Evolutionary conservation across 2,797 vertebrate genomes (phyloP), one percentile per base, ranked within the genome.

Genomic region (Florisuga fusca): DNA sequence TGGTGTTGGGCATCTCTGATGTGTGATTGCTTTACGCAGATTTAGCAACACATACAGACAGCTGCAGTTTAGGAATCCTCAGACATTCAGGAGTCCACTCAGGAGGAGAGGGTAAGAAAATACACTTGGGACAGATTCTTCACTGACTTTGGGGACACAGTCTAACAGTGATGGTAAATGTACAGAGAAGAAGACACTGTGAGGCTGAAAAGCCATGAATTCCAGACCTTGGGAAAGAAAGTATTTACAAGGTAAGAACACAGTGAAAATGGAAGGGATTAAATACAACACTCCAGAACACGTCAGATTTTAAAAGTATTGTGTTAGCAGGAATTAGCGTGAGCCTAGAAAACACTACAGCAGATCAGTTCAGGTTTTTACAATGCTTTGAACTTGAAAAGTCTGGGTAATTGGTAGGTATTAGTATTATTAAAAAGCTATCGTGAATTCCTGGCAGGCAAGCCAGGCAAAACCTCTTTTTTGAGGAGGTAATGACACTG

Each of bases 301-400:
- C 15, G 78, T 73, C 63, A 58, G 62, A 50, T 68, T 45, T 58
- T 68, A 51, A 71, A 90, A 67, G 17, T 36, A 25, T 43, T 54
- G 15, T 7, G 0, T 66, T 92, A 77, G 54, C 50, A 84, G 73
- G 83, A 92, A 33, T 94, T 95, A 89, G 15, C 36, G 31, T 45
- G 58, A 87, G 75, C 57, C 87, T 88, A 50, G 67, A 93, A 94
- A 92, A 89, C 58, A 50, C 50, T 92, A 63, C 61, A 46, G 63
- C 43, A 79, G 38, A 72, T 87, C 83, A 78, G 81, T 93, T 81
- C n/a, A 36, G 3, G 4, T 86, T 92, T 93, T 93, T 67, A 58
- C 36, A 81, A 51, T 11, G 26, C 90, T 96, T 95, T 93, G 77
- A 90, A 92, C 73, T 84, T 80, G 77, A 73, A 90, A 94, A 80